These are phyloP conservation scores for Actenoides lindsayi DNA, from an alignment of 2,113 vertebrate genomes.

Conservation along the genomic window DNA sequence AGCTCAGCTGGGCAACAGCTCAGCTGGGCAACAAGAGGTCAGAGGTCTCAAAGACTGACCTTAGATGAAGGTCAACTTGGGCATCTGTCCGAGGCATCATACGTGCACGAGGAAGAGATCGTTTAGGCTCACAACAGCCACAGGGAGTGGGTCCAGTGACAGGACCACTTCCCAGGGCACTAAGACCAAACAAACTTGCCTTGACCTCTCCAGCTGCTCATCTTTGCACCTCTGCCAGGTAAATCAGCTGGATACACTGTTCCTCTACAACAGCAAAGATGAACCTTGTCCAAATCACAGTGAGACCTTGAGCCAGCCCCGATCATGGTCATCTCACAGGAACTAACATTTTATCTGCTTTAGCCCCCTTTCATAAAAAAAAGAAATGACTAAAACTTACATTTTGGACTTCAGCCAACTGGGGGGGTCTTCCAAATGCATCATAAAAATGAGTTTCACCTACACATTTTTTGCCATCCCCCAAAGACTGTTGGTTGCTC, in stretches of 20 bases:
- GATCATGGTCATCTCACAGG: not conserved
- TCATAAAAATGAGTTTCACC: not conserved
- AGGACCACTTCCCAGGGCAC: not conserved
- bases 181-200: not conserved
- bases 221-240: not conserved
- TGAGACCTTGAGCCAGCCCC: not conserved
- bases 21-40: not conserved
- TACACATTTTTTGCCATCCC: not conserved
- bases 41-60: not conserved
- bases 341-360: not conserved
- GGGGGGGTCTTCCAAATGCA: not conserved
- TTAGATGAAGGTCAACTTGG: rapidly evolving
- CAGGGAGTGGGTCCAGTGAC: rapidly evolving
- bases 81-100: not conserved
- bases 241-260: not conserved
- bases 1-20: not conserved
- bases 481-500: not conserved
- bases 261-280: not conserved
- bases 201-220: not conserved
- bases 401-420: not conserved
- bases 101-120: not conserved
- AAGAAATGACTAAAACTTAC: not conserved
- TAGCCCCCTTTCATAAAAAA: not conserved
- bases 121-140: not conserved
- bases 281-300: not conserved